These are phyloP conservation scores for Ditylenchus dipsaci DNA, from an alignment of 1,140 invertebrate genomes.

Conservation along the genomic window DNA sequence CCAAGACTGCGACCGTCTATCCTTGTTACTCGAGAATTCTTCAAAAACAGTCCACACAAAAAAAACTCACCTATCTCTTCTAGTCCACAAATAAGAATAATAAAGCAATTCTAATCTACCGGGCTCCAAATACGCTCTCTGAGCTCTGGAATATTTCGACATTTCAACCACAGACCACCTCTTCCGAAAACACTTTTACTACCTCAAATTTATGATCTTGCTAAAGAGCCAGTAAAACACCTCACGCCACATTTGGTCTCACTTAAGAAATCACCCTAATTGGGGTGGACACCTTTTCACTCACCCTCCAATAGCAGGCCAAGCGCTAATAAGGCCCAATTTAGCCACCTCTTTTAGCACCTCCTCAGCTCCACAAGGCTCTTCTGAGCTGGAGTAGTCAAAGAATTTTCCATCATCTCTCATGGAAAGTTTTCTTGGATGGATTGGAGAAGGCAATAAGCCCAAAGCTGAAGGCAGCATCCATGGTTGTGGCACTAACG, in stretches of 20 bases:
- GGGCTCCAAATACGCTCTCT: conserved; percentile 43
- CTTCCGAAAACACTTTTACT: background rate
- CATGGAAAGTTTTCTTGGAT: conserved; percentile 43
- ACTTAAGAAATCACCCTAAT: background rate
- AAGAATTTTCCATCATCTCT: conserved; percentile 22
- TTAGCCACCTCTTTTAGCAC: conserved; percentile 24
- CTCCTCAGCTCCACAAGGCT: conserved; percentile 13
- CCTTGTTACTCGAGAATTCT: no score
- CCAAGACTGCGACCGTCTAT: no score
- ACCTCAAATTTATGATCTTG: conserved; percentile 5
- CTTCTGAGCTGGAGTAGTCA: conserved; percentile 4
- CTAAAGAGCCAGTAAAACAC: conserved; percentile 1
- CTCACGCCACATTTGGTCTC: background rate
- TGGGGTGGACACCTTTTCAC: background rate
- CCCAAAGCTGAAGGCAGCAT: conserved; percentile 31
- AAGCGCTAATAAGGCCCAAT: conserved; percentile 12
- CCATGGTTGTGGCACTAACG: conserved; percentile 26
- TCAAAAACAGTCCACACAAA: no score
- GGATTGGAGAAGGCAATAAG: conserved; percentile 47
- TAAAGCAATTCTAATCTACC: conserved; percentile 47
- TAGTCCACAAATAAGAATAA: conserved; percentile 56
- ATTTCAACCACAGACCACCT: conserved; percentile 3
- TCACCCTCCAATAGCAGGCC: conserved; percentile 19
- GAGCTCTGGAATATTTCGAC: conserved; percentile 13
- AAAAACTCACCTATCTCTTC: conserved; percentile 50